These are phyloP conservation scores for Glossophaga mutica DNA, from an alignment of 2,797 vertebrate species.

Conservation along the genomic window DNA sequence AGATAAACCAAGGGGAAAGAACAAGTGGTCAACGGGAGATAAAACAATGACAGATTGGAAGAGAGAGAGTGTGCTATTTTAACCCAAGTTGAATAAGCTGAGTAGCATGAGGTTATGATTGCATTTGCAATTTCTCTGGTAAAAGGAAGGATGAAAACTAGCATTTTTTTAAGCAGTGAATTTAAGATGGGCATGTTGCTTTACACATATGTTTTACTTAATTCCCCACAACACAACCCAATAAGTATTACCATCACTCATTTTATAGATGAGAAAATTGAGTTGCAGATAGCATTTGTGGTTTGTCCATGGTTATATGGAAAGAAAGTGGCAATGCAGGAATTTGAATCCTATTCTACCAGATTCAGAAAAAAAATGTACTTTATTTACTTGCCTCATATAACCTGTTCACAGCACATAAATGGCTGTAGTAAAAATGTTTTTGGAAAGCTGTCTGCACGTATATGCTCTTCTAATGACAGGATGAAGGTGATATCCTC, in stretches of 20 bases:
- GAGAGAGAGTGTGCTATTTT: background rate
- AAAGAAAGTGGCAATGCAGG: background rate
- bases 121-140: background rate
- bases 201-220: background rate
- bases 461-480: background rate
- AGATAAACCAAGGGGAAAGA: background rate
- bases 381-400: background rate
- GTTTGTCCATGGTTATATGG: background rate
- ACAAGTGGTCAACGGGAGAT: background rate
- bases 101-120: background rate
- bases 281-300: background rate
- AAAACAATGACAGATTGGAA: background rate
- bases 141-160: background rate
- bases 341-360: background rate
- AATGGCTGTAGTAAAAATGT: background rate
- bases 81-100: background rate
- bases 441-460: background rate
- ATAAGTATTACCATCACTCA: background rate
- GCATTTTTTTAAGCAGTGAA: background rate
- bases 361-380: background rate
- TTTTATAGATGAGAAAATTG: conserved; percentile 1
- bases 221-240: background rate
- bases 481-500: background rate
- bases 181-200: background rate
- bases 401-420: background rate